Percentiles rank a stretch among this genome's conserved stretches.
Conservation (phyloP, 2,888 invertebrate species). For the Panopea generosa region DNA sequence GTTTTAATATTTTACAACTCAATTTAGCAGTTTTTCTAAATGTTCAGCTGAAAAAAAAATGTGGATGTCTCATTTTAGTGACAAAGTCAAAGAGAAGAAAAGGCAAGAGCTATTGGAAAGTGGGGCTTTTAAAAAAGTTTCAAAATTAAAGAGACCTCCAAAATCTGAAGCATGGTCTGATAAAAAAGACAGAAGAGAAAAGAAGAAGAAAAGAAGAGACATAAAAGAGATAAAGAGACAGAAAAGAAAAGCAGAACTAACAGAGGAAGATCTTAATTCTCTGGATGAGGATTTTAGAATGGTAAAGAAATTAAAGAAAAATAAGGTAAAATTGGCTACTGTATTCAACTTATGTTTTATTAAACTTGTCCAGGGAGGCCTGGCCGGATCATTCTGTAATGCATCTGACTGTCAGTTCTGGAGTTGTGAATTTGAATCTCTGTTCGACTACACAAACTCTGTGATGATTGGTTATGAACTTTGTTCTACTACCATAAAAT, state of each 20-base stretch:
- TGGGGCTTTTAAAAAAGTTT: slow-evolving; percentile 84
- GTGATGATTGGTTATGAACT: too few species aligned
- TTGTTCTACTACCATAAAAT: too few species aligned
- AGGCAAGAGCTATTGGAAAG: slow-evolving; percentile 92
- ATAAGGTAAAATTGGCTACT: slow-evolving; percentile 90
- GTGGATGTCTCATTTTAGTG: slow-evolving; percentile 85
- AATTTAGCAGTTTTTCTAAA: too few species aligned
- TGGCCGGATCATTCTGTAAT: too few species aligned
- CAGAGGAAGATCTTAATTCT: slow-evolving; percentile 83
- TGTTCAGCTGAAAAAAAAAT: too few species aligned
- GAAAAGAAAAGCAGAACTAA: slow-evolving; percentile 87
- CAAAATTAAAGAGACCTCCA: slow-evolving; percentile 61
- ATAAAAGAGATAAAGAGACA: slow-evolving; percentile 80
- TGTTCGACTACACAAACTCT: too few species aligned
- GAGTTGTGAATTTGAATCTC: too few species aligned
- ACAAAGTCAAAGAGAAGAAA: slow-evolving; percentile 91
- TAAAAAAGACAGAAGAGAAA: slow-evolving; percentile 90
- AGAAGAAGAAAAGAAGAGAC: slow-evolving; percentile 88
- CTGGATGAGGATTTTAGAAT: slow-evolving; percentile 90
- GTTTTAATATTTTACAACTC: too few species aligned
- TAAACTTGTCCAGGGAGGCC: too few species aligned
- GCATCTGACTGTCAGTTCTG: too few species aligned
- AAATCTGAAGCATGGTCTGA: slow-evolving; percentile 87
- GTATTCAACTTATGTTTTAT: too few species aligned
- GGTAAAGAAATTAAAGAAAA: slow-evolving; percentile 94